Base-by-base conservation (phyloP, 2,113 vertebrate species). In the Zosterops pallidus region DNA sequence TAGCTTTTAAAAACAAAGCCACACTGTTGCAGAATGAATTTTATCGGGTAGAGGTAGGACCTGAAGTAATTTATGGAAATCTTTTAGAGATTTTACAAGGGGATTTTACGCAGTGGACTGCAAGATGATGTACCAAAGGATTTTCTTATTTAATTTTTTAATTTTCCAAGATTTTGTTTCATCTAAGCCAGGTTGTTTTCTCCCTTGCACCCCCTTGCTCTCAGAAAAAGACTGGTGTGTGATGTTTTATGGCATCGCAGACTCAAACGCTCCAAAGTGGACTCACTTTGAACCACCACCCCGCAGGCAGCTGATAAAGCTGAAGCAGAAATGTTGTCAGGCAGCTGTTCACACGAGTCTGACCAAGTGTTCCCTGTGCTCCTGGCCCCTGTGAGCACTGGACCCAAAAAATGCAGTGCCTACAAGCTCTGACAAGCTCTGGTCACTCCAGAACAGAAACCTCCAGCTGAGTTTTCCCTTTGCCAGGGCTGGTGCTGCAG, bases 261-360 rank as follows among this genome's bases (percentile, higher is more conserved):
- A 7, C 68, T 64, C 4, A 1, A 39, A 37, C 14, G 7, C 59
- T 39, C n/a, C 46, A 0, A 0, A 33, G 59, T 9, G 31, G 31
- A 2, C 33, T 63, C 10, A 0, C 22, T 2, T 31, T 0, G 9
- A 86, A 21, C 24, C 23, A 20, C 13, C 23, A 2, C 6, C 3
- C 6, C 2, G 0, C 2, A 0, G 65, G 64, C 56, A 65, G 65
- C 47, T 13, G 64, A 1, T 3, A 41, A 24, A 35, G 79, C 79
- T 41, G 59, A 6, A 35, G 2, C 46, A 52, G 57, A 3, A 47
- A 1, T 1, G 21, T 5, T 42, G 63, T 8, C 63, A n/a, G 89
- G 82, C 89, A 85, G 79, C 50, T 72, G 0, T 1, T 12, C 3
- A 14, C 55, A n/a, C 4, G 2, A 11, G 15, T 8, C 21, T 31